Evolutionary conservation across 35 echinoderm and acorn worm species (phyloP), one percentile per base, ranked within the genome.

Genomic region (Strongylocentrotus purpuratus): DNA sequence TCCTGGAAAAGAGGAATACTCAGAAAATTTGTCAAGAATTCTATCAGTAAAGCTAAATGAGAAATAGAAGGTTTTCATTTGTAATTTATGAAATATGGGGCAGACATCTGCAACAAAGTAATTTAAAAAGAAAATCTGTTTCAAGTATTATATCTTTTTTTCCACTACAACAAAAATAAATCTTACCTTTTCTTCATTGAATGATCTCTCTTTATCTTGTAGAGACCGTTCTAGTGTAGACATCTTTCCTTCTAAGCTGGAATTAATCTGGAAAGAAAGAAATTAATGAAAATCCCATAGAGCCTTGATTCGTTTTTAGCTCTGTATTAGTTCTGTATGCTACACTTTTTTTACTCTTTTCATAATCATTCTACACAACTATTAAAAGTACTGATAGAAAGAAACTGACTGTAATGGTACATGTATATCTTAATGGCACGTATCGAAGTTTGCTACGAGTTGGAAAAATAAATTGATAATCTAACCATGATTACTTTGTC

Each of bases 241-340:
- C 20, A 99, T 95, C 48, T 94, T 97, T 11, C 60, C 94, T 95
- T 99, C 97, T 92, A 99, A 52, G 41, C 89, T 88, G n/a, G 61
- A 94, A 94, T 99, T 99, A 11, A 97, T 97, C 98, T 99, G 59
- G 33, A 93, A 91, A 97, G 4, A 45, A 46, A 45, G 2, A 88
- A 41, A 88, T 45, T 4, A 14, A 20, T 87, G 18, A 87, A 31
- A 33, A 9, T 31, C 86, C 7, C 9, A 59, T 59, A 14, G 52
- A 59, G 52, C 52, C 52, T 59, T 10, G 2, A 14, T 59, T 59
- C 0, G 5, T 22, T 78, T 8, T 25, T 2, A 25, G 2, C 9
- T 58, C 15, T 58, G 50, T 4, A 71, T 25, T 28, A 2, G 22
- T 20, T 28, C 20, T 6, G 61, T 71, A 20, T 71, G 28, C 61